Percentiles rank a stretch among this genome's conserved stretches.
Evolutionary conservation across 2,113 vertebrate species (phyloP).

Genomic region (Tinamus guttatus): DNA sequence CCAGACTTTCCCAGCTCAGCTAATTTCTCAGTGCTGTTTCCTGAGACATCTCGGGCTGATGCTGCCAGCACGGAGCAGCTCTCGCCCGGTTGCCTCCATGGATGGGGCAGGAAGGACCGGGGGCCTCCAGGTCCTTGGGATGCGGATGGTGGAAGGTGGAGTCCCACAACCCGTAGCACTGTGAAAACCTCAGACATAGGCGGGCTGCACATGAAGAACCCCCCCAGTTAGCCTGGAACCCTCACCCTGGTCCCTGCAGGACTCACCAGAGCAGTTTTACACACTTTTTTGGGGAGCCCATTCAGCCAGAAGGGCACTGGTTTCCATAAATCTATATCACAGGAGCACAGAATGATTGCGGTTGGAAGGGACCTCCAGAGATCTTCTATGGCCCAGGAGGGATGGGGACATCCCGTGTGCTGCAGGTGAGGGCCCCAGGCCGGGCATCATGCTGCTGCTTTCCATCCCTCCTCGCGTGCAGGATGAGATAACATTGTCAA

Average conservation of each 20-base stretch:
- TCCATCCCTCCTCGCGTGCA: background rate
- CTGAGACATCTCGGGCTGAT: background rate
- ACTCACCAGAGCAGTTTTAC: rapidly evolving
- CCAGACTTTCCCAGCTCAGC: slow-evolving; percentile 75
- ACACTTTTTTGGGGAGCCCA: rapidly evolving
- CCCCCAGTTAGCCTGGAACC: background rate
- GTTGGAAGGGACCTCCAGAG: too few species aligned
- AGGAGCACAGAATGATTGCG: too few species aligned
- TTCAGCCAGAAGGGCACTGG: background rate
- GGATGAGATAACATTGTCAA: background rate
- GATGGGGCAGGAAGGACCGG: background rate
- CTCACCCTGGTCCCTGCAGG: rapidly evolving
- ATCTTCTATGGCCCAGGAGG: background rate
- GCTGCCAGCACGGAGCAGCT: background rate
- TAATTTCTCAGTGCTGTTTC: slow-evolving; percentile 61
- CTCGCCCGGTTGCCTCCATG: background rate
- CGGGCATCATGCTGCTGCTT: background rate
- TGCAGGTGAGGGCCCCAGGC: background rate
- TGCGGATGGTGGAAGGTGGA: rapidly evolving
- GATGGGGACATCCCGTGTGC: rapidly evolving
- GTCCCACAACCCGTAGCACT: rapidly evolving
- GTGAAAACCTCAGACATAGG: rapidly evolving
- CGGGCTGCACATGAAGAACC: background rate
- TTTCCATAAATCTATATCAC: rapidly evolving
- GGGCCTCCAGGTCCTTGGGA: background rate